Evolutionary conservation across 2,113 vertebrate genomes (phyloP).

Genomic region (Vulpes vulpes): DNA sequence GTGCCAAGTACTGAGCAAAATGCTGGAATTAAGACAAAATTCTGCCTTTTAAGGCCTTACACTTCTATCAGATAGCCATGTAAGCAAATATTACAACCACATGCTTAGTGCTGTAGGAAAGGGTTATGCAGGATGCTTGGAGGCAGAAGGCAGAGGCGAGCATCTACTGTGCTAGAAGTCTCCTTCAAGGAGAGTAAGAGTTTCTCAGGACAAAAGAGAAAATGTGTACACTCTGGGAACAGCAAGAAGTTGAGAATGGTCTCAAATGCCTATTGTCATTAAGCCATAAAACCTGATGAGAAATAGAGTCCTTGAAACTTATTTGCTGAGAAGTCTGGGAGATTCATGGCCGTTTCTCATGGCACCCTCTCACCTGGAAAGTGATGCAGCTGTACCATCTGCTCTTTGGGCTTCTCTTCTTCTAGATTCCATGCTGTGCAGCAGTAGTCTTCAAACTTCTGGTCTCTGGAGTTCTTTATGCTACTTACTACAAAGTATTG

Average conservation of each 20-base stretch:
- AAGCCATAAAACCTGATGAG: background rate
- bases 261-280: background rate
- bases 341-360: background rate
- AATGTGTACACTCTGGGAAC: background rate
- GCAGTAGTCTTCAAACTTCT: background rate
- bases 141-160: background rate
- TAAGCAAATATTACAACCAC: background rate
- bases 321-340: background rate
- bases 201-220: background rate
- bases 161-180: background rate
- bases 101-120: background rate
- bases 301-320: background rate
- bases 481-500: background rate
- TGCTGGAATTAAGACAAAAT: constrained; percentile 22
- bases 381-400: background rate
- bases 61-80: background rate
- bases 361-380: background rate
- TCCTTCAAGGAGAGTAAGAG: background rate
- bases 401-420: background rate
- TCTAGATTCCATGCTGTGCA: background rate
- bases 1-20: constrained; percentile 31
- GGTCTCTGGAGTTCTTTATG: background rate
- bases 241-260: background rate
- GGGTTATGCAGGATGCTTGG: background rate
- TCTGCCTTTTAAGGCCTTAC: background rate